Conservation (phyloP, 2,797 vertebrate genomes). For the Lutjanus campechanus region DNA sequence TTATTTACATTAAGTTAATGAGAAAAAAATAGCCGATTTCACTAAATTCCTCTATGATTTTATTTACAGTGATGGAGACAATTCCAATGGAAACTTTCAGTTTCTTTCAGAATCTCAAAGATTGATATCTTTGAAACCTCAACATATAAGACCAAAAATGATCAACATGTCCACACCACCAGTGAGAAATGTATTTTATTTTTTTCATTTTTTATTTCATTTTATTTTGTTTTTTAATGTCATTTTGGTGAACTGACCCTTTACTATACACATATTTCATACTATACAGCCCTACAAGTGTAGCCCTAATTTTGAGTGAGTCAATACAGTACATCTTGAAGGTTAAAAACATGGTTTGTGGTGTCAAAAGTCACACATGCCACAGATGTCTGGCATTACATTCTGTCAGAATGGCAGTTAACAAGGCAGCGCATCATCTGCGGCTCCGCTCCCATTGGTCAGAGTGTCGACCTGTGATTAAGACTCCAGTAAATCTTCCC, state of each 20-base stretch:
- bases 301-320: conserved; percentile 5
- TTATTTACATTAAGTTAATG: too few relatives aligned
- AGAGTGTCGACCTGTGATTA: conserved; percentile 77
- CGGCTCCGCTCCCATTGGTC: conserved; percentile 68
- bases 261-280: background rate
- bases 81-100: too few relatives aligned
- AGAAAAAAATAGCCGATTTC: too few relatives aligned
- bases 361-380: conserved; percentile 77
- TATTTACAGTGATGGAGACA: too few relatives aligned
- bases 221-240: too few relatives aligned
- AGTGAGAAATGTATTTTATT: too few relatives aligned
- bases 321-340: conserved; percentile 44
- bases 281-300: background rate
- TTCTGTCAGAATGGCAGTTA: conserved; percentile 70
- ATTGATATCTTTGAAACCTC: background rate
- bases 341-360: conserved; percentile 54
- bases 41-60: too few relatives aligned
- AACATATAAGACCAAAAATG: background rate
- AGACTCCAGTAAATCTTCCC: conserved; percentile 81
- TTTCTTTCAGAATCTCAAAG: too few relatives aligned
- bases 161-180: background rate
- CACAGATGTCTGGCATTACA: conserved; percentile 74
- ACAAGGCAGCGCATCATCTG: conserved; percentile 65
- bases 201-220: too few relatives aligned
- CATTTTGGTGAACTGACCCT: conserved; percentile 6